Evolutionary conservation across 30 jellyfish, hydroid and myxozoan genomes (phyloP), one percentile per base, ranked within the genome.

Genomic region (Aurelia aurita complex sp. Pacific): DNA sequence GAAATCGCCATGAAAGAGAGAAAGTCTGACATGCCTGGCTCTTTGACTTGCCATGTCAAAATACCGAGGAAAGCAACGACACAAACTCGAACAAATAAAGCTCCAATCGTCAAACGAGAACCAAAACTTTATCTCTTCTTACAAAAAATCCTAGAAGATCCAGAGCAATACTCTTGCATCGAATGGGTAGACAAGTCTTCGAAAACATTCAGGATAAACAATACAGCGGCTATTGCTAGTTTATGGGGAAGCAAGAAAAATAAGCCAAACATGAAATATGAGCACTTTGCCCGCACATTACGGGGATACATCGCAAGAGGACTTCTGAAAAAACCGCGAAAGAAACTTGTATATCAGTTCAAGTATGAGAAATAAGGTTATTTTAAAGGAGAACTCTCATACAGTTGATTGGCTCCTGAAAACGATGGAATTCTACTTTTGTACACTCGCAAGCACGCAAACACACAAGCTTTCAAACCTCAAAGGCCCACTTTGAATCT

Each of bases 241-340:
- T n/a, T 79, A 38, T 79, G 89, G 89, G 89, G 89, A 53, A 10
- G 59, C 55, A 65, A 63, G 33, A 79, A 79, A 51, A 67, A 67
- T 18, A 79, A 79, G 78, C 89, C 89, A 2, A 46, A 64, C 16
- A 79, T 79, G 89, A 79, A 79, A 29, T 79, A 79, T 36, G 89
- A 79, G 33, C 89, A 79, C 23, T 67, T 79, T 67, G 89, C 89
- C 50, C 89, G 89, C 61, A 79, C 89, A 7, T 16, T 79, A 69
- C 75, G 89, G 16, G 89, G 89, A 6, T 79, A 79, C 62, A 75
- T 79, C 60, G 36, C 69, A 40, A 67, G 62, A 10, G 89, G 89
- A 13, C 79, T 79, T 33, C 80, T 79, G 67, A 38, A 53, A 16
- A 79, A 79, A 42, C 89, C 89, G 17, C 59, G 89, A 29, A 65